These are phyloP conservation scores for Turritopsis dohrnii DNA, from an alignment of 30 jellyfish, hydroid and myxozoan genomes.

Conservation along the genomic window DNA sequence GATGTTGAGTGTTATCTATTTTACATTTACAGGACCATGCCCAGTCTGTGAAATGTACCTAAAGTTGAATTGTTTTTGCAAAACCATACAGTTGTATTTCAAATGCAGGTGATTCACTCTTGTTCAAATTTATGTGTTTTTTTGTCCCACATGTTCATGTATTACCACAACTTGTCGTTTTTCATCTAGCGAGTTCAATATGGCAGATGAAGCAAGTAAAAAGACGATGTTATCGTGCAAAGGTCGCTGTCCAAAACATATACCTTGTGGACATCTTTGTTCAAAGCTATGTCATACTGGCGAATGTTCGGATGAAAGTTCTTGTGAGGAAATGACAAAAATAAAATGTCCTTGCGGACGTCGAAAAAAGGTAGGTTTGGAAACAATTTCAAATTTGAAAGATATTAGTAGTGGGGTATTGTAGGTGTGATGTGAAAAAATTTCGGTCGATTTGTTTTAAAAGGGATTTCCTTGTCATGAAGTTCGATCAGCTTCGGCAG, in stretches of 20 bases:
- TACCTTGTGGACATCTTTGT: constrained; percentile 77
- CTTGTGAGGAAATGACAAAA: constrained; percentile 51
- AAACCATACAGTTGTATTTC: constrained; percentile 39
- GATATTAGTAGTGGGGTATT: too few relatives aligned
- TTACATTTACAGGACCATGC: constrained; percentile 55
- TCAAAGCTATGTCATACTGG: constrained; percentile 60
- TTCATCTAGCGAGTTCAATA: constrained; percentile 23
- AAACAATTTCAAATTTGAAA: too few relatives aligned
- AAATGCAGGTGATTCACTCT: constrained; percentile 88
- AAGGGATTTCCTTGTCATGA: constrained; percentile 62
- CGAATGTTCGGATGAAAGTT: constrained; percentile 37
- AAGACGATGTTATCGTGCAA: constrained; percentile 41
- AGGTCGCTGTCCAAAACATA: constrained; percentile 54
- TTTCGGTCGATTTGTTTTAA: not conserved
- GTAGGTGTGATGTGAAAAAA: not conserved
- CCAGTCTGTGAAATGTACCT: constrained; percentile 54
- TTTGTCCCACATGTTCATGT: too few relatives aligned
- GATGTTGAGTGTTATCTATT: not conserved
- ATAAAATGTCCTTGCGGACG: constrained; percentile 67
- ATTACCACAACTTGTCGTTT: too few relatives aligned
- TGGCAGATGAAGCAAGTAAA: constrained; percentile 20
- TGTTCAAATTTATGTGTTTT: too few relatives aligned
- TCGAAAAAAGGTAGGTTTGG: constrained; percentile 77
- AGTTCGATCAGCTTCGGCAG: constrained; percentile 18
- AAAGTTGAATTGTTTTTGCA: constrained; percentile 63